phyloP scores from a whole-genome alignment of 2,797 vertebrate species.

The Coendou prehensilis region DNA sequence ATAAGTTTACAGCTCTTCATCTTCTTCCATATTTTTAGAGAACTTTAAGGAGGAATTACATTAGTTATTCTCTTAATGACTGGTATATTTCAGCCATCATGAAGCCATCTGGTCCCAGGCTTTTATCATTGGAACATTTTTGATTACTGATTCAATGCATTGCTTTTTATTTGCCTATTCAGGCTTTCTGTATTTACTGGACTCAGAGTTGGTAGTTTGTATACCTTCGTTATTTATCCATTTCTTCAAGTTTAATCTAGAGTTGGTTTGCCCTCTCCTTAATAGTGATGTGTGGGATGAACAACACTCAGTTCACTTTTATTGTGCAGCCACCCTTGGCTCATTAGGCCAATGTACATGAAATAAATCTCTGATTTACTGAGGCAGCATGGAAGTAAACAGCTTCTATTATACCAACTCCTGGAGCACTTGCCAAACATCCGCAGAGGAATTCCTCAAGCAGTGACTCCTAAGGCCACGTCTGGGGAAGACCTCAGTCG shows the following conservation, averaged over 20 bases:
- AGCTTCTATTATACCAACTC: not conserved
- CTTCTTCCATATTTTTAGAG: too few relatives aligned
- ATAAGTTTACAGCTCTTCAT: too few relatives aligned
- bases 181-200: not conserved
- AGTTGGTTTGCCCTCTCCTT: not conserved
- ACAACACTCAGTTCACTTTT: not conserved
- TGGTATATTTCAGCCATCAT: too few relatives aligned
- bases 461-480: not conserved
- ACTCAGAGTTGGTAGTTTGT: not conserved
- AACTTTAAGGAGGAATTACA: too few relatives aligned
- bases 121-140: too few relatives aligned
- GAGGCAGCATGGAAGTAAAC: not conserved
- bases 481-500: conserved; percentile 51
- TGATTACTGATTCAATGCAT: not conserved
- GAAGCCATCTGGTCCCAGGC: too few relatives aligned
- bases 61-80: too few relatives aligned
- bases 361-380: conserved; percentile 44
- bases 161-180: not conserved
- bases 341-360: not conserved
- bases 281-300: not conserved
- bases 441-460: conserved; percentile 62
- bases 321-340: not conserved
- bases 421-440: conserved; percentile 4
- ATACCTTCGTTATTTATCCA: not conserved
- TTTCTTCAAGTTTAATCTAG: not conserved